Evolutionary conservation across 1,140 invertebrate species (phyloP).

Genomic region (Teleopsis dalmanni): DNA sequence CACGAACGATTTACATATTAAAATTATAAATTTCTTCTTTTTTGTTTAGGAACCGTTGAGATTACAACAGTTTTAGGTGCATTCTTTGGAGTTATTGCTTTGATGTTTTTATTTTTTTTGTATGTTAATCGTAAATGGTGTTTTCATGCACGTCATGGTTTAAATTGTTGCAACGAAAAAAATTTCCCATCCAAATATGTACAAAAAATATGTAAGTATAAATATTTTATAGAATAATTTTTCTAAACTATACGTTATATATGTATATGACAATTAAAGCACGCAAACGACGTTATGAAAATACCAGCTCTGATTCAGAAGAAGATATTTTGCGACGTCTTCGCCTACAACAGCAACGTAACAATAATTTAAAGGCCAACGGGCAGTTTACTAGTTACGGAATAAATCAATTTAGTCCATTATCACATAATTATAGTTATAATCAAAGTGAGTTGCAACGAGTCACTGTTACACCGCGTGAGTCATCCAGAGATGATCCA

Average conservation of each 20-base stretch:
- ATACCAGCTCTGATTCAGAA: conserved; percentile 67
- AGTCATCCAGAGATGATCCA: conserved; percentile 26
- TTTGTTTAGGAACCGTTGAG: conserved; percentile 61
- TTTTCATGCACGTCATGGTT: conserved; percentile 54
- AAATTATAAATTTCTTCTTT: too few relatives aligned
- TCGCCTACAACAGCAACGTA: conserved; percentile 44
- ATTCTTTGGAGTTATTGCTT: conserved; percentile 63
- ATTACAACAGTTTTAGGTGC: conserved; percentile 72
- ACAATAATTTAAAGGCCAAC: conserved; percentile 18
- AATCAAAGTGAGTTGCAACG: conserved; percentile 33
- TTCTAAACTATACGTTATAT: too few relatives aligned
- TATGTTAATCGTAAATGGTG: conserved; percentile 74
- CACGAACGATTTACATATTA: too few relatives aligned
- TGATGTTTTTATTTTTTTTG: conserved; percentile 69
- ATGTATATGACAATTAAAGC: conserved; percentile 19
- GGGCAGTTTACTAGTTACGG: conserved; percentile 33
- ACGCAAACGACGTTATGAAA: conserved; percentile 42
- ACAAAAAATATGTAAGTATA: conserved; percentile 44
- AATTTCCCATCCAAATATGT: conserved; percentile 45
- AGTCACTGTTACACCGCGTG: conserved; percentile 27
- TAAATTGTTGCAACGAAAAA: conserved; percentile 55
- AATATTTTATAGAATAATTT: too few relatives aligned
- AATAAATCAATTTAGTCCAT: conserved; percentile 28
- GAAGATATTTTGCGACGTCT: conserved; percentile 62
- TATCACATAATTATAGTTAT: conserved; percentile 33